These are phyloP conservation scores for Danio kyathit DNA, from an alignment of 2,797 vertebrate species.

Conservation along the genomic window DNA sequence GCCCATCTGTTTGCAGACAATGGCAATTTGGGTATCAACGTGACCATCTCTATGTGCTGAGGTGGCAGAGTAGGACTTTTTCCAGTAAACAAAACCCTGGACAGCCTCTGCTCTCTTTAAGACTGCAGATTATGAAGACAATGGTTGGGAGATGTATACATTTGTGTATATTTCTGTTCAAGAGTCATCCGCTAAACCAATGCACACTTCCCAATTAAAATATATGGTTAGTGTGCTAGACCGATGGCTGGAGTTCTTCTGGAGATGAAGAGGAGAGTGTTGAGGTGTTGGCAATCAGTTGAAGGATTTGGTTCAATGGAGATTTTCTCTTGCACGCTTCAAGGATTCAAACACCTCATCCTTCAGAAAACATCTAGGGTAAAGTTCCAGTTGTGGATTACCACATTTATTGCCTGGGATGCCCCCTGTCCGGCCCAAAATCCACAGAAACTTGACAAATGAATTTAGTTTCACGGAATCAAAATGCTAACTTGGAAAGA, in stretches of 20 bases:
- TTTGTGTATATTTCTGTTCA: constrained; percentile 51
- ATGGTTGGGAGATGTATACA: constrained; percentile 47
- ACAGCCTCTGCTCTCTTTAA: constrained; percentile 31
- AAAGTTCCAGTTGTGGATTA: constrained; percentile 1
- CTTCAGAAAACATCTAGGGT: neutral
- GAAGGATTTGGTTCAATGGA: constrained; percentile 30
- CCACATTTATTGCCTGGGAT: constrained; percentile 21
- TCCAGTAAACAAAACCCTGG: neutral
- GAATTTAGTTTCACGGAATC: constrained; percentile 9
- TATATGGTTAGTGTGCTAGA: constrained; percentile 26
- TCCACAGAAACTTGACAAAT: neutral
- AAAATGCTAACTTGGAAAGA: constrained; percentile 20
- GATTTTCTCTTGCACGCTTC: constrained; percentile 9
- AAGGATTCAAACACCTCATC: constrained; percentile 6
- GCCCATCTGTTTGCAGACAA: constrained; percentile 84
- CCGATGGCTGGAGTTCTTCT: constrained; percentile 10
- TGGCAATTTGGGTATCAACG: constrained; percentile 84
- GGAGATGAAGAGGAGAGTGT: neutral
- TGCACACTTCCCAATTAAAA: constrained; percentile 28
- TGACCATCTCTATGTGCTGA: constrained; percentile 86
- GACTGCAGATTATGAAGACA: constrained; percentile 21
- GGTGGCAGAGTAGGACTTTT: constrained; percentile 38
- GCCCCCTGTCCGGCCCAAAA: neutral
- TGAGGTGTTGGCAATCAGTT: constrained; percentile 21
- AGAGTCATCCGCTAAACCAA: constrained; percentile 19